A percentile compares a stretch with the other conserved stretches of the same genome.
These are phyloP conservation scores for Andrena dorsata DNA, from an alignment of 2,888 invertebrate species.

Conservation along the genomic window DNA sequence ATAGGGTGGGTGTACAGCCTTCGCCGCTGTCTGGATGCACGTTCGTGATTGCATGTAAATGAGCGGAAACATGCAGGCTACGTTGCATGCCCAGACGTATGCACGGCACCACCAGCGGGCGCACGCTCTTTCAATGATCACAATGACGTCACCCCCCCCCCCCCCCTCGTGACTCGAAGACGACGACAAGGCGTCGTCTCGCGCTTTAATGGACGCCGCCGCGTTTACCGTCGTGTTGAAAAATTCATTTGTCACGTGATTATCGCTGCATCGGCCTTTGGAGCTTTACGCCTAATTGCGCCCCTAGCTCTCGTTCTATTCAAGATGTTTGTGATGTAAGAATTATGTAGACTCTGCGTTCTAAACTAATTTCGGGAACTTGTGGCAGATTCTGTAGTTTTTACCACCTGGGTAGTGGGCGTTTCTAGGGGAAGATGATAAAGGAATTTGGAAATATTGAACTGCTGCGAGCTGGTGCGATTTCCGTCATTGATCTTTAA, in stretches of 20 bases:
- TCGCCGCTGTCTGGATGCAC: constrained; percentile 59
- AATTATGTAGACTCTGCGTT: background rate
- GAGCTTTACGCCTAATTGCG: background rate
- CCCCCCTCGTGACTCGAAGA: constrained; percentile 54
- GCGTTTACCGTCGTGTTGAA: constrained; percentile 27
- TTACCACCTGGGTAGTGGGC: no score
- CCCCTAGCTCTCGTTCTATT: no score
- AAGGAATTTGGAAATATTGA: no score
- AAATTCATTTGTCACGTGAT: constrained; percentile 39
- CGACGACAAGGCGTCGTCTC: constrained; percentile 45
- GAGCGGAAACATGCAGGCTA: constrained; percentile 69
- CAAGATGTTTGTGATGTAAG: background rate
- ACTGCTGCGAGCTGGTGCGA: no score
- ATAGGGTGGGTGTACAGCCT: constrained; percentile 35
- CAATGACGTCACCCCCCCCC: constrained; percentile 62
- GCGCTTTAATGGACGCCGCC: constrained; percentile 38
- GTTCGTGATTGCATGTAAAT: constrained; percentile 71
- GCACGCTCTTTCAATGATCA: constrained; percentile 69
- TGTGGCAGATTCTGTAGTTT: no score
- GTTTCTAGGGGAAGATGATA: no score
- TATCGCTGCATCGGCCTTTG: constrained; percentile 10
- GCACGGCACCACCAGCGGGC: constrained; percentile 41
- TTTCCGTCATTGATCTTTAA: no score
- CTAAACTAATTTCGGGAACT: background rate
- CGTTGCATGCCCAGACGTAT: constrained; percentile 54